Evolutionary conservation across 64 coral and sea anemone genomes (phyloP).

Genomic region (Porites lutea): DNA sequence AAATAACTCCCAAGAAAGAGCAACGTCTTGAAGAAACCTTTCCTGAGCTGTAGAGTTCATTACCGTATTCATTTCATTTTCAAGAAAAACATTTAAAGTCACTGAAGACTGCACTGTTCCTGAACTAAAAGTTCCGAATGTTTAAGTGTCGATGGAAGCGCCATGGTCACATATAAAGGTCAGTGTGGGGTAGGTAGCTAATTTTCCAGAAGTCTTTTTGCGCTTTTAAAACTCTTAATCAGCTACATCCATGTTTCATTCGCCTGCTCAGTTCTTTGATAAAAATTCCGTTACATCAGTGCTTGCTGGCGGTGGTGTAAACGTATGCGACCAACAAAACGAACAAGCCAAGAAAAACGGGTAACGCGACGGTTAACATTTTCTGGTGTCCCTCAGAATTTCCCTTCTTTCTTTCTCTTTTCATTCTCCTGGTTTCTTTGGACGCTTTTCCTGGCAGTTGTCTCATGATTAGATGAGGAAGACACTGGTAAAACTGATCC

Average conservation of each 20-base stretch:
- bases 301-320: slow-evolving; percentile 70
- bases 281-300: slow-evolving; percentile 35
- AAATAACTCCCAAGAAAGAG: background rate
- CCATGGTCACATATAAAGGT: too few relatives aligned
- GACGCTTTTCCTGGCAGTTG: slow-evolving; percentile 88
- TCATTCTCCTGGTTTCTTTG: slow-evolving; percentile 84
- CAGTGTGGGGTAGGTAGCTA: too few relatives aligned
- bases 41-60: too few relatives aligned
- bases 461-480: slow-evolving; percentile 66
- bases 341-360: slow-evolving; percentile 80
- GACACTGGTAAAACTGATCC: background rate
- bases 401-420: slow-evolving; percentile 78
- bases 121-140: too few relatives aligned
- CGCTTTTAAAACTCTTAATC: background rate
- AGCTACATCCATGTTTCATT: slow-evolving; percentile 30
- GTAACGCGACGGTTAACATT: slow-evolving; percentile 80
- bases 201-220: too few relatives aligned
- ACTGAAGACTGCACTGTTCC: background rate
- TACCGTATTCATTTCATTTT: background rate
- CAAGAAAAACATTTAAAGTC: background rate
- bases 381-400: slow-evolving; percentile 79
- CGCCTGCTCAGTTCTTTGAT: background rate
- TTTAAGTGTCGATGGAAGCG: too few relatives aligned
- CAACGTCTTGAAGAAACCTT: background rate
- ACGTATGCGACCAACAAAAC: slow-evolving; percentile 75